These are phyloP conservation scores for Lynx canadensis DNA, from an alignment of 2,113 vertebrate genomes.

Conservation along the genomic window DNA sequence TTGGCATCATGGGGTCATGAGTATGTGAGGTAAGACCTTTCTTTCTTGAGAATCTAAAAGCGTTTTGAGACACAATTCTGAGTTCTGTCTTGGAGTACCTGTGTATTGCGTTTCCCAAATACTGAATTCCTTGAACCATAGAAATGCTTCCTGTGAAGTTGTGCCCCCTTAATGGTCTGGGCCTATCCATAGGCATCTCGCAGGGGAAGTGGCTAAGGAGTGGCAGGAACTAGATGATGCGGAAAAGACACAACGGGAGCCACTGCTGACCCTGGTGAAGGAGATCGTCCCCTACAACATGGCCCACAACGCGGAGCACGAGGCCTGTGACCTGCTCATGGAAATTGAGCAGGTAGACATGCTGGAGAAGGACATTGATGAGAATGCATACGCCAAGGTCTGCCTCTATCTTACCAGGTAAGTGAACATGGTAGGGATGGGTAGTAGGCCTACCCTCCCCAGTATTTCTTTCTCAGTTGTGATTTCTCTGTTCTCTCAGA, in stretches of 20 bases:
- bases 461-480: not conserved
- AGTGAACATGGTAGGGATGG: not conserved
- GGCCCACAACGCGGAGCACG: slow-evolving; percentile 98
- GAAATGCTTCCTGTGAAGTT: not conserved
- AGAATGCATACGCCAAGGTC: slow-evolving; percentile 97
- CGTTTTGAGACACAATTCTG: not conserved
- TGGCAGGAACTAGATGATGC: slow-evolving; percentile 98
- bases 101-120: not conserved
- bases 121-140: not conserved
- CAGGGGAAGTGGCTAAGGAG: slow-evolving; percentile 98
- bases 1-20: slow-evolving; percentile 98
- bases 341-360: slow-evolving; percentile 98
- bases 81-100: not conserved
- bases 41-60: not conserved
- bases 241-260: slow-evolving; percentile 95
- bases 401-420: slow-evolving; percentile 99
- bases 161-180: not conserved
- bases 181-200: slow-evolving; percentile 89
- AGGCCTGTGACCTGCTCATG: slow-evolving; percentile 98
- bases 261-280: slow-evolving; percentile 94
- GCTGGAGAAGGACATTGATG: slow-evolving; percentile 97
- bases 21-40: slow-evolving; percentile 91
- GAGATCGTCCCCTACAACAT: slow-evolving; percentile 99
- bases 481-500: not conserved
- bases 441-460: not conserved